Evolutionary conservation across 1,140 invertebrate species (phyloP).

Genomic region (Palaemon carinicauda): DNA sequence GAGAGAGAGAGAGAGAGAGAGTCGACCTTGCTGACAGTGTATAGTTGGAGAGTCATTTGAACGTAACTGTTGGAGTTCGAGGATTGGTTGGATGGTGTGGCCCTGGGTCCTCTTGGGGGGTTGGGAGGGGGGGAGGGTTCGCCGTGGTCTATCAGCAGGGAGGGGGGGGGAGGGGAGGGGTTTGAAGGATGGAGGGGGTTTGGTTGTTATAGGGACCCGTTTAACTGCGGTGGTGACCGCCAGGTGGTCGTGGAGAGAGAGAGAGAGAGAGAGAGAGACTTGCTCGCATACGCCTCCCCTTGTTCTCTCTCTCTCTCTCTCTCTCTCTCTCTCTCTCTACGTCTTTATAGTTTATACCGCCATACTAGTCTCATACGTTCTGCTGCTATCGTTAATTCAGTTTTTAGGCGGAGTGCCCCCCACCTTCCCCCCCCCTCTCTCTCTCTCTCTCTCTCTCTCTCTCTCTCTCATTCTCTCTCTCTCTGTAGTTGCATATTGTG

Average conservation of each 20-base stretch:
- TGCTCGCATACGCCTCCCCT: not conserved
- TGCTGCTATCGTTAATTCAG: no score
- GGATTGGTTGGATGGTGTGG: no score
- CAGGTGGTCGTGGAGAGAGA: slow-evolving; percentile 6
- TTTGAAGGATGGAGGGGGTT: not conserved
- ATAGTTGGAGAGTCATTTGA: no score
- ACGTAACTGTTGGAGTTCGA: no score
- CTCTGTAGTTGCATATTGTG: not conserved
- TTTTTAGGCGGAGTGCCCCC: no score
- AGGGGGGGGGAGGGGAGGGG: not conserved
- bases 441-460: not conserved
- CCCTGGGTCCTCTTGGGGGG: not conserved
- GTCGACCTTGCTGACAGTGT: no score
- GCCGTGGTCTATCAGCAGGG: no score
- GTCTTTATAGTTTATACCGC: not conserved
- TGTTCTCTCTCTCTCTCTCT: slow-evolving; percentile 1
- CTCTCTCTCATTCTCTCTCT: not conserved
- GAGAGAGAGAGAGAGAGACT: no score
- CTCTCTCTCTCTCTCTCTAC: not conserved
- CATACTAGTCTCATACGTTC: not conserved
- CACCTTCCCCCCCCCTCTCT: not conserved
- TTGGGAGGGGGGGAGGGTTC: not conserved
- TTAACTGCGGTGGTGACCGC: slow-evolving; percentile 2
- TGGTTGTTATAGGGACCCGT: not conserved
- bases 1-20: not conserved